Conservation (phyloP, 2,888 invertebrate species). For the Chouioia cunea region DNA sequence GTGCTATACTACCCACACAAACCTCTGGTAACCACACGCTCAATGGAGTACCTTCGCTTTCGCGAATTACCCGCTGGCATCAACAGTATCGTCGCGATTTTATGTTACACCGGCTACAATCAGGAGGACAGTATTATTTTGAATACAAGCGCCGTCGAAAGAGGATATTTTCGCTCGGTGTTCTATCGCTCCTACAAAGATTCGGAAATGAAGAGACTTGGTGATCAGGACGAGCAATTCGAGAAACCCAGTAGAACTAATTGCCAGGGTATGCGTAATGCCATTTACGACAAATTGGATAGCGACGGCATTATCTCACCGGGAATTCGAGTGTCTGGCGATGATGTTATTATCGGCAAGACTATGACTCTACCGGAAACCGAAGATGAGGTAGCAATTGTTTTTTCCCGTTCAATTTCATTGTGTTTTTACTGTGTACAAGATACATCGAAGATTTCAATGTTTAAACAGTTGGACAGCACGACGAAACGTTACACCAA, state of each 20-base stretch:
- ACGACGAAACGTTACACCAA: slow-evolving; percentile 91
- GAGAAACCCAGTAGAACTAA: slow-evolving; percentile 96
- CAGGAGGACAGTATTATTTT: slow-evolving; percentile 99
- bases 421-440: not conserved
- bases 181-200: slow-evolving; percentile 98
- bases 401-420: not conserved
- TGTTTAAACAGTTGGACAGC: slow-evolving; percentile 78
- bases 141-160: slow-evolving; percentile 97
- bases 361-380: slow-evolving; percentile 96
- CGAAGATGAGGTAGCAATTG: slow-evolving; percentile 93
- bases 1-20: slow-evolving; percentile 99
- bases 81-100: slow-evolving; percentile 98
- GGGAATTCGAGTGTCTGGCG: slow-evolving; percentile 98
- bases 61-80: slow-evolving; percentile 94
- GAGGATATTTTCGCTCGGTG: slow-evolving; percentile 97
- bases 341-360: slow-evolving; percentile 99
- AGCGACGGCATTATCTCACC: slow-evolving; percentile 99
- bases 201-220: slow-evolving; percentile 91
- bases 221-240: slow-evolving; percentile 95
- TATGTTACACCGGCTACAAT: slow-evolving; percentile 99
- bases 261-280: slow-evolving; percentile 97
- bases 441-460: not conserved
- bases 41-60: slow-evolving; percentile 98
- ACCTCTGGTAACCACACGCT: slow-evolving; percentile 96
- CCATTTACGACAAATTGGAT: slow-evolving; percentile 98